Base-by-base conservation (phyloP, 2,113 vertebrate species). In the Ahaetulla prasina region DNA sequence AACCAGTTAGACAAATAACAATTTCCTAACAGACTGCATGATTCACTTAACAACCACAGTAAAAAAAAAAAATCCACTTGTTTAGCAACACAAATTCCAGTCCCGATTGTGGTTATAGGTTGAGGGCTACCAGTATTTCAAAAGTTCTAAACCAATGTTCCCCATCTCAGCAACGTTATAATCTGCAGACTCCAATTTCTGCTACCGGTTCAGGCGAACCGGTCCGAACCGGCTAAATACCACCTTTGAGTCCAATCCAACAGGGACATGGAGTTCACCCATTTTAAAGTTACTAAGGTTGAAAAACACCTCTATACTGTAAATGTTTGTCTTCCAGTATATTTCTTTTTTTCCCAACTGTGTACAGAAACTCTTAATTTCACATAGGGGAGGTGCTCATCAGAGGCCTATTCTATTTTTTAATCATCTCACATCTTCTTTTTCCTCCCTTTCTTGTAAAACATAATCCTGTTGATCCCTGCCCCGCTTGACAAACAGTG, bases 401-500 rank as follows among this genome's bases (percentile, higher is more conserved):
- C 55, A 39, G 85, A 63, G 55, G 25, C 7, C 23, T 54, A n/a
- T 91, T 91, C 30, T 6, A 23, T n/a, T 23, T 39, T 22, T 80
- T 53, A 90, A 35, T 7, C 7, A 39, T 63, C 85, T 14, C 10
- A 45, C n/a, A 35, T 35, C 14, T 16, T 47, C 49, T 91, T 87
- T 63, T 50, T 1, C 30, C 35, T 39, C 35, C 16, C 18, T 80
- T 80, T 22, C 74, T 9, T 12, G 14, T 91, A 86, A 93, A 63
- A 22, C 45, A 4, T 50, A 90, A 87, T 87, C 30, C 23, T 57
- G 50, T 94, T 47, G 0, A 91, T 94, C 35, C 93, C 74, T 53
- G 90, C 89, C 49, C 90, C 45, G 85, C 52, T 20, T 87, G 92
- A 91, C 90, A 94, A 95, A 91, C 94, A 89, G 45, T 87, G 30